phyloP scores from a whole-genome alignment of 1,140 invertebrate species.

The Cherax destructor region DNA sequence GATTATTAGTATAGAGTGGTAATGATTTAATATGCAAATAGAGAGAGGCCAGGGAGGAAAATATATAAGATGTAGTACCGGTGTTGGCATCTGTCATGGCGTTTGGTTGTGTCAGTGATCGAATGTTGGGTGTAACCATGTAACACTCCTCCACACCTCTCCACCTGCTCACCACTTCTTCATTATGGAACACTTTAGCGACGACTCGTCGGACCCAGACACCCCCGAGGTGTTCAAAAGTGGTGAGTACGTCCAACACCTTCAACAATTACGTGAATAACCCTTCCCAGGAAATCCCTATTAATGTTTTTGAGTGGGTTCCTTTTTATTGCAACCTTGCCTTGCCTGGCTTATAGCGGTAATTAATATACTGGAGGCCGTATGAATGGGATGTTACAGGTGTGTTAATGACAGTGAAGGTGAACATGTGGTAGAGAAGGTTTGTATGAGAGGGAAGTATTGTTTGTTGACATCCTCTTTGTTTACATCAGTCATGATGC shows the following conservation, averaged over 20 bases:
- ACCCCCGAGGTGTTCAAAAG: conserved; percentile 64
- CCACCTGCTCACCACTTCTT: conserved; percentile 10
- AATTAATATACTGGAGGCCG: background rate
- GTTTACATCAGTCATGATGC: background rate
- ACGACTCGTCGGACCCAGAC: conserved; percentile 63
- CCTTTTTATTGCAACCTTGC: background rate
- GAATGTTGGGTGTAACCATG: conserved; percentile 51
- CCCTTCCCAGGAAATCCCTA: background rate
- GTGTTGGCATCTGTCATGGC: conserved; percentile 55
- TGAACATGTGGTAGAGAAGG: background rate
- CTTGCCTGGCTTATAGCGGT: background rate
- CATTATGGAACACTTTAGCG: conserved; percentile 63
- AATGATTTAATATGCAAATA: no score
- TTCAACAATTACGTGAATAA: background rate
- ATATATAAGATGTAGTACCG: background rate
- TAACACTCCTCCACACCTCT: background rate
- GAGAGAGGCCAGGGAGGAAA: background rate
- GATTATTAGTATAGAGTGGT: no score
- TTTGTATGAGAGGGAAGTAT: background rate
- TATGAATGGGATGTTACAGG: background rate
- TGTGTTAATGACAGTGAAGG: background rate
- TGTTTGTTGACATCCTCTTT: conserved; percentile 6
- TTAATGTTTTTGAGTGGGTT: background rate
- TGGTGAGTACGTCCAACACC: conserved; percentile 54
- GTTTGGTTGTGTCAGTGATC: conserved; percentile 64